Base-by-base conservation (phyloP, 2,797 vertebrate species). In the Parambassis ranga region DNA sequence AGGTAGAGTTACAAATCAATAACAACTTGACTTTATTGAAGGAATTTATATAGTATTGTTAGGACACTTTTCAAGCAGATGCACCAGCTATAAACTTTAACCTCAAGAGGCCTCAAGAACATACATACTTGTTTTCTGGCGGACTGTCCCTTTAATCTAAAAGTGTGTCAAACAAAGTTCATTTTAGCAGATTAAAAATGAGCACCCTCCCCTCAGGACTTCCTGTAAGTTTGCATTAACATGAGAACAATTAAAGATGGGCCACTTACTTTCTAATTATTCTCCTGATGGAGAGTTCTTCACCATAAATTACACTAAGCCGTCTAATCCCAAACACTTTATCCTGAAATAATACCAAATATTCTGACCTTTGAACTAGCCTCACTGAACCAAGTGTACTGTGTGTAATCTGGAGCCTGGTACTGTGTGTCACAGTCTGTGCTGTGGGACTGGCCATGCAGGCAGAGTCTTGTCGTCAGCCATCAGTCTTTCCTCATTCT, bases 321-420 rank as follows among this genome's bases (percentile, higher is more conserved):
- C 32, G 64, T 8, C 7, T 10, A 31, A 62, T 37, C 19, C 22
- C 22, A 62, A 11, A 53, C 4, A 0, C 3, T 22, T 46, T 7
- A 43, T 35, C 22, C 14, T 27, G 16, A 38, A 67, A 72, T 13
- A 13, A 46, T 35, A 10, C 23, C 5, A 50, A 43, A 19, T 30
- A 19, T 18, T 53, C 18, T 65, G 30, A 36, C 26, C 33, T 24
- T 22, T 22, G 39, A 7, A 37, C 2, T 11, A 23, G 52, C 27
- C 23, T 61, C 35, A 47, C 18, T 28, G 43, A 44, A 76, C 26
- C 85, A 77, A 85, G 75, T 66, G 44, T 60, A 20, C 55, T 53
- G 42, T 69, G 31, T 84, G 60, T 82, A 22, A 66, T 65, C 5
- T 31, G 43, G 76, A 39, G 72, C 51, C 44, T 74, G 85, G 76